Base-by-base conservation (phyloP, 2,888 invertebrate species). In the Ectemnius cavifrons region DNA sequence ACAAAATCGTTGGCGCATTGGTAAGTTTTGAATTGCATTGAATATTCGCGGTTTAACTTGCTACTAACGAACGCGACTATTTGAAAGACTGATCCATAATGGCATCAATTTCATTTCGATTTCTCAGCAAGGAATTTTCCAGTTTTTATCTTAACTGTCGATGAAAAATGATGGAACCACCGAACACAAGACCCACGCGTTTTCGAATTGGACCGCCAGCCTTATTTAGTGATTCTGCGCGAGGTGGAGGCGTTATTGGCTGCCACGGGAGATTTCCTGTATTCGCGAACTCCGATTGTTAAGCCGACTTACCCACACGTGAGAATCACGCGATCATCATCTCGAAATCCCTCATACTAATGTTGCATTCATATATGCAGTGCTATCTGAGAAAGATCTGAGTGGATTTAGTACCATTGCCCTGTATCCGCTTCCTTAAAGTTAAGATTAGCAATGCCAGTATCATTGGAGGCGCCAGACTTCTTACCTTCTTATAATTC, bases 171-270 rank as follows among this genome's bases (percentile, higher is more conserved):
- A 59, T 56, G 45, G 56, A 77, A 77, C 72, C 72, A 52, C 67
- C 70, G 62, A 69, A 69, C 76, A 23, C 23, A 3, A 8, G 65
- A 68, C 79, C 82, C 70, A 79, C 71, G 69, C 37, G 37, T 0
- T 2, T 80, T 73, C 71, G 46, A 73, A 70, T 78, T 67, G 73
- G 71, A 72, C 68, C 68, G 68, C 61, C 63, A 65, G 80, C 77
- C 73, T 80, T 81, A 80, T 74, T 73, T 77, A 71, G 74, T 71
- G 72, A 74, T 68, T 71, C 68, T 45, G 71, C 69, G 71, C 69
- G 1, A 37, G 11, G 80, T 60, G 77, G 74, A 80, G 80, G 83
- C 77, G 80, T 82, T 82, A 80, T 82, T 82, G 71, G 67, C 67
- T 71, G 64, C 77, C 71, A 70, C 73, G 60, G 52, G 27, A 66